Percentiles rank a stretch among this genome's conserved stretches.
Conservation (phyloP, 2,113 vertebrate species). For the Fregetta grallaria region DNA sequence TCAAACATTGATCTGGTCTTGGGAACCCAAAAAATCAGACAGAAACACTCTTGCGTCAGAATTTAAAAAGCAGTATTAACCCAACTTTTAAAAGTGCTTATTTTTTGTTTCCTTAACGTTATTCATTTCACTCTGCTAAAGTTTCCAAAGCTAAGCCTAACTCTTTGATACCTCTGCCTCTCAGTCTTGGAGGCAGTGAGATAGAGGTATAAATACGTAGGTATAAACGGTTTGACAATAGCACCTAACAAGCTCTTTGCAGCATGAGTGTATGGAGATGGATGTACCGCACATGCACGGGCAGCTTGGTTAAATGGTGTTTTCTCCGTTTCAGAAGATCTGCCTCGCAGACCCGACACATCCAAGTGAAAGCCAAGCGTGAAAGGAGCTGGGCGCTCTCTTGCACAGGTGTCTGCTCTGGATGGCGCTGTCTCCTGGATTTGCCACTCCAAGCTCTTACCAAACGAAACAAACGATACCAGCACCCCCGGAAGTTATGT, state of each 20-base stretch:
- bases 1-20: not conserved
- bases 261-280: not conserved
- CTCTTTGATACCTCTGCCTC: not conserved
- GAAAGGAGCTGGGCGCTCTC: not conserved
- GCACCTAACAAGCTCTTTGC: not conserved
- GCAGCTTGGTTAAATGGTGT: not conserved
- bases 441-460: not conserved
- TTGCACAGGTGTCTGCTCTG: slow-evolving; percentile 39
- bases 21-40: not conserved
- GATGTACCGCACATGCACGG: not conserved
- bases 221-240: not conserved
- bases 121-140: not conserved
- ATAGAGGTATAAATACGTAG: not conserved
- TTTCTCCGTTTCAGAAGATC: not conserved
- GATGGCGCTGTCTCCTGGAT: slow-evolving; percentile 8
- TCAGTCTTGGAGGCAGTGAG: not conserved
- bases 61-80: not conserved
- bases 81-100: not conserved
- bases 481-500: not conserved
- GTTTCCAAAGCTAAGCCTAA: not conserved
- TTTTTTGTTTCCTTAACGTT: not conserved
- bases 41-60: not conserved
- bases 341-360: not conserved
- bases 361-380: not conserved
- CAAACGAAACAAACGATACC: slow-evolving; percentile 12